A percentile compares a stretch with the other conserved stretches of the same genome.
Evolutionary conservation across 1,140 invertebrate genomes (phyloP).

Genomic region (Cheumatopsyche charites): DNA sequence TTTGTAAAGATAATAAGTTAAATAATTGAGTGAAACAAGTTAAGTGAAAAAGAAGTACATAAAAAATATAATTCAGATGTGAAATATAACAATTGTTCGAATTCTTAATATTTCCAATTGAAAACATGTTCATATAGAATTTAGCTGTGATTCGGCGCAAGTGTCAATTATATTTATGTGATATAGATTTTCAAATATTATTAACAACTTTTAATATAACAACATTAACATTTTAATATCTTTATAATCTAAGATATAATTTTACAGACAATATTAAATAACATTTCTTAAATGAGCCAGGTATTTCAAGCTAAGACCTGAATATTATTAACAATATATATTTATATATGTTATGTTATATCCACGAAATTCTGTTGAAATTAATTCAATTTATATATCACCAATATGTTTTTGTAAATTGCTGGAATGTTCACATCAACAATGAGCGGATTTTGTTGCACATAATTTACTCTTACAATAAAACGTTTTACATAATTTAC

Average conservation of each 20-base stretch:
- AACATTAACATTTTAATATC: constrained; percentile 61
- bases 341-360: no score
- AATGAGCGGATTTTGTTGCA: constrained; percentile 10
- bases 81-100: no score
- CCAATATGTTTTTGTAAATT: constrained; percentile 15
- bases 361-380: constrained; percentile 2
- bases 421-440: constrained; percentile 36
- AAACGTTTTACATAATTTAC: constrained; percentile 8
- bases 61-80: no score
- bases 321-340: background rate
- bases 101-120: background rate
- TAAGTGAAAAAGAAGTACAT: no score
- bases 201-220: constrained; percentile 64
- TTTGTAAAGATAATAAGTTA: no score
- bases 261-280: constrained; percentile 44
- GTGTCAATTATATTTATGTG: constrained; percentile 37
- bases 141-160: constrained; percentile 27
- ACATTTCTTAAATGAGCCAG: constrained; percentile 32
- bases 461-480: background rate
- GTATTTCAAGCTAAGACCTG: constrained; percentile 10
- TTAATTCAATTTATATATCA: background rate
- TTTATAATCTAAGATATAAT: constrained; percentile 50
- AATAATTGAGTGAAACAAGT: no score
- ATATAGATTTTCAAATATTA: constrained; percentile 60
- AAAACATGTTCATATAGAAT: constrained; percentile 16